Evolutionary conservation across 1,140 invertebrate species (phyloP).

Genomic region (Drosophila punjabiensis): DNA sequence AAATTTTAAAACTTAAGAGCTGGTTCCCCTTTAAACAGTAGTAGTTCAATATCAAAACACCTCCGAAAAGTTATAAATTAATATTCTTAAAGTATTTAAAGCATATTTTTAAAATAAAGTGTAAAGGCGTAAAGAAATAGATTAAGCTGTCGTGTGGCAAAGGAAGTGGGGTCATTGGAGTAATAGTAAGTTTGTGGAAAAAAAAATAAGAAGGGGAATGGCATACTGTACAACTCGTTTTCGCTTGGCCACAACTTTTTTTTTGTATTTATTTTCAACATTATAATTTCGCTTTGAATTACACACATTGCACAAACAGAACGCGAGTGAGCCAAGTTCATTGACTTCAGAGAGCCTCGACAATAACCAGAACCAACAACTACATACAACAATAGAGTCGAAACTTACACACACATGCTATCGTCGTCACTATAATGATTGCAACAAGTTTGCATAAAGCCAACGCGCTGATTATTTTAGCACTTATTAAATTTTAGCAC

Average conservation of each 20-base stretch:
- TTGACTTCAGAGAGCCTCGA: slow-evolving; percentile 46
- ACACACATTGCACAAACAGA: slow-evolving; percentile 65
- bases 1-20: too few relatives aligned
- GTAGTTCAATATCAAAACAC: background rate
- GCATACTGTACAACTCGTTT: slow-evolving; percentile 36
- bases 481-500: slow-evolving; percentile 83
- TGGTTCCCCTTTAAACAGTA: background rate
- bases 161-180: slow-evolving; percentile 33
- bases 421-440: slow-evolving; percentile 32
- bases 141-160: background rate
- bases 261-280: slow-evolving; percentile 45
- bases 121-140: background rate
- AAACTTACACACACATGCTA: slow-evolving; percentile 47
- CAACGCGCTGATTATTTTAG: slow-evolving; percentile 77
- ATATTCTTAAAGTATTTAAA: background rate
- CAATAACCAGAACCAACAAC: slow-evolving; percentile 45
- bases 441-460: slow-evolving; percentile 76
- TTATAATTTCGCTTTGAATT: slow-evolving; percentile 80
- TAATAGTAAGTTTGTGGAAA: slow-evolving; percentile 50
- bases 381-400: slow-evolving; percentile 50
- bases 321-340: slow-evolving; percentile 56
- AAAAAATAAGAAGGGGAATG: slow-evolving; percentile 1
- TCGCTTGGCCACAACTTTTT: slow-evolving; percentile 40
- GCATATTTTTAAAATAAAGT: background rate
- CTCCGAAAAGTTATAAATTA: accelerated